phyloP scores from a whole-genome alignment of 2,888 invertebrate species.

The Agrilus biguttatus region DNA sequence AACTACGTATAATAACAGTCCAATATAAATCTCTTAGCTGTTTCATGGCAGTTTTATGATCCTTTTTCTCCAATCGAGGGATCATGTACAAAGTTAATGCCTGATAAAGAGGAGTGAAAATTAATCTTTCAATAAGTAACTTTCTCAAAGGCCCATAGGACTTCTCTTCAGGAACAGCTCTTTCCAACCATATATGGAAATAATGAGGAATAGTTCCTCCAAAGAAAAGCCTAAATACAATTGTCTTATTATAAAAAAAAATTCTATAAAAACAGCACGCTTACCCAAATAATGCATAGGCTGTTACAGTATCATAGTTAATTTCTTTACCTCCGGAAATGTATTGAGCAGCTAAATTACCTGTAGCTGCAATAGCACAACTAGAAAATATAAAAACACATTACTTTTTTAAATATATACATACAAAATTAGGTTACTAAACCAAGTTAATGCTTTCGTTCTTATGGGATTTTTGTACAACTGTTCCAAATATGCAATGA shows the following conservation, averaged over 20 bases:
- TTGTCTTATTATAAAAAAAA: constrained; percentile 1
- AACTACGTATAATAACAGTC: constrained; percentile 54
- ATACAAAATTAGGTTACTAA: constrained; percentile 18
- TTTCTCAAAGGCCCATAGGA: constrained; percentile 37
- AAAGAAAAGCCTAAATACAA: constrained; percentile 48
- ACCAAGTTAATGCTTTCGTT: constrained; percentile 72
- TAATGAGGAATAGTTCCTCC: constrained; percentile 69
- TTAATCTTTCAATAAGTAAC: constrained; percentile 53
- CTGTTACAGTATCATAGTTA: constrained; percentile 50
- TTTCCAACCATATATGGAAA: constrained; percentile 53
- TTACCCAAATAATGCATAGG: constrained; percentile 67
- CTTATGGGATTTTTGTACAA: constrained; percentile 60
- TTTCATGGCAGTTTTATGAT: constrained; percentile 45
- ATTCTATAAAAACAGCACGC: constrained; percentile 8
- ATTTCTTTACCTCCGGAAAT: constrained; percentile 48
- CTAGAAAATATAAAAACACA: constrained; percentile 33
- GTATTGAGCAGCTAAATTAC: constrained; percentile 58
- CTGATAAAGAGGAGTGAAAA: constrained; percentile 59
- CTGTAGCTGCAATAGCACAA: constrained; percentile 54
- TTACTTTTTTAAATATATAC: constrained; percentile 4
- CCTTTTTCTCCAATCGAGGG: constrained; percentile 62
- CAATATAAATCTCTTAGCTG: constrained; percentile 50
- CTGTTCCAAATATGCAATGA: constrained; percentile 59
- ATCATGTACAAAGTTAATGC: constrained; percentile 59
- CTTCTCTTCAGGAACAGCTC: constrained; percentile 41